Percentiles rank a stretch among this genome's conserved stretches.
These are phyloP conservation scores for Cephus pulcher DNA, from an alignment of 2,888 invertebrate genomes.

Conservation along the genomic window DNA sequence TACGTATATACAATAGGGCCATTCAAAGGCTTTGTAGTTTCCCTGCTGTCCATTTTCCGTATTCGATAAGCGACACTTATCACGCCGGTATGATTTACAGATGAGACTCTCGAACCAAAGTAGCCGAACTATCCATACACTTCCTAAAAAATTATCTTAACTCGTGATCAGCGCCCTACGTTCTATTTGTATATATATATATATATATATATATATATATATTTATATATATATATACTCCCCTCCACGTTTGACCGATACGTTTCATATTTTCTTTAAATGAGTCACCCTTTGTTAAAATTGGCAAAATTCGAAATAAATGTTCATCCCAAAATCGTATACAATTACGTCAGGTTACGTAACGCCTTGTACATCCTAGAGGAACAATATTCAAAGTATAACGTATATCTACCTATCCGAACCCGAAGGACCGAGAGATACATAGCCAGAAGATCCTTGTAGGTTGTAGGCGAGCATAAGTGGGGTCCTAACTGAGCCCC, in stretches of 20 bases:
- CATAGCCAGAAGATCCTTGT: neutral
- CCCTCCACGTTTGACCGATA: no score
- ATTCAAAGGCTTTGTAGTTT: neutral
- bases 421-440: neutral
- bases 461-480: neutral
- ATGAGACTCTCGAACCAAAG: neutral
- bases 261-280: no score
- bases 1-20: neutral
- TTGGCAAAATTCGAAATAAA: no score
- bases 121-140: neutral
- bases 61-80: no score
- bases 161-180: neutral
- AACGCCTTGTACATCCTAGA: neutral
- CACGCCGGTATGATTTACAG: neutral
- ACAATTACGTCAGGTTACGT: no score
- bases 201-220: no score
- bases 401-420: neutral
- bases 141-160: neutral
- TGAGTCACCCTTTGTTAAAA: no score
- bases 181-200: no score
- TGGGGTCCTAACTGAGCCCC: slow-evolving; percentile 7
- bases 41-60: neutral
- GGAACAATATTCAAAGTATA: neutral
- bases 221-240: no score
- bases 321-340: no score